A percentile compares a stretch with the other conserved stretches of the same genome.
Conservation (phyloP, 2,113 vertebrate genomes). For the Agelaius phoeniceus region DNA sequence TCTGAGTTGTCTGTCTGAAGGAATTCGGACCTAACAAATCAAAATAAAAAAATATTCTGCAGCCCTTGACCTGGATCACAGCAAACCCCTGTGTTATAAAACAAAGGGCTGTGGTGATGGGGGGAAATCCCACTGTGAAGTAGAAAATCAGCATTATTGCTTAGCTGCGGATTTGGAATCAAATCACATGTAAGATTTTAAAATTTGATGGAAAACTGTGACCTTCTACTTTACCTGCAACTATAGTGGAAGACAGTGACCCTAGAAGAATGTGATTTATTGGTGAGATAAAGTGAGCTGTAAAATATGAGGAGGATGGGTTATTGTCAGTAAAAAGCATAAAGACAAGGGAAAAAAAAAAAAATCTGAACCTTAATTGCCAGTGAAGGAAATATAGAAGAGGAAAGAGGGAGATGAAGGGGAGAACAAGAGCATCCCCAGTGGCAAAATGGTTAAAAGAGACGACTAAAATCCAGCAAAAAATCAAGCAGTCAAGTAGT, state of each 20-base stretch:
- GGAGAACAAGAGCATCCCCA: constrained; percentile 46
- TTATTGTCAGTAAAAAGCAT: constrained; percentile 25
- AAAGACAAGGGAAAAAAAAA: not conserved
- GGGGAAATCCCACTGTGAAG: not conserved
- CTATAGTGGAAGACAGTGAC: not conserved
- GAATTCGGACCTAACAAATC: not conserved
- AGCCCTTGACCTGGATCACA: not conserved
- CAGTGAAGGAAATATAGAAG: not conserved
- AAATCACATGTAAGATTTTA: not conserved
- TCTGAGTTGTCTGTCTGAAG: not conserved
- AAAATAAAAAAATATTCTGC: not conserved
- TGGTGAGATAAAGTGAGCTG: not conserved
- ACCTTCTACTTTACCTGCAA: constrained; percentile 8
- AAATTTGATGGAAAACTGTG: constrained; percentile 8
- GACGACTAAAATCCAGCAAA: constrained; percentile 65
- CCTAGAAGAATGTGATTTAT: not conserved
- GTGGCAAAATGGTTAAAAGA: constrained; percentile 68
- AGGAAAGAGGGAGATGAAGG: not conserved
- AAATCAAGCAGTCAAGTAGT: constrained; percentile 78
- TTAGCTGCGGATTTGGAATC: not conserved
- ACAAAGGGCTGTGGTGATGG: not conserved
- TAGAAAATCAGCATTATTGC: not conserved
- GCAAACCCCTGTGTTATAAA: not conserved
- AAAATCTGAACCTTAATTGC: not conserved
- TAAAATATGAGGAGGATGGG: constrained; percentile 1